These are phyloP conservation scores for Chionis minor DNA, from an alignment of 2,113 vertebrate species.

Conservation along the genomic window DNA sequence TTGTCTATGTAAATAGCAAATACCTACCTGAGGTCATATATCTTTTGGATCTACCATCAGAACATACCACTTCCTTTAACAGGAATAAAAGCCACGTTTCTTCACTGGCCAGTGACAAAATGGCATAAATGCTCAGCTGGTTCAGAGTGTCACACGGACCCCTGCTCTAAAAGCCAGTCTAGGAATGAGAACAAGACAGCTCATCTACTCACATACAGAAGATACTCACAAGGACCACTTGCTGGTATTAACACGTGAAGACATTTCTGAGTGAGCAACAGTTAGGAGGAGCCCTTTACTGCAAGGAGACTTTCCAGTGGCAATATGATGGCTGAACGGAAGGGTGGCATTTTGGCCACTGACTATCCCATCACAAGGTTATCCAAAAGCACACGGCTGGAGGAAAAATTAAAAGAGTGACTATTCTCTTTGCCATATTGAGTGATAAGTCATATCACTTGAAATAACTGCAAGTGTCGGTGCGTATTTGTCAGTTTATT, in stretches of 20 bases:
- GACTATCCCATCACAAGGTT: not conserved
- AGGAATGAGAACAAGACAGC: not conserved
- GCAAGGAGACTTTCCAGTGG: not conserved
- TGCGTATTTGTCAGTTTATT: not conserved
- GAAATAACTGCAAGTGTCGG: not conserved
- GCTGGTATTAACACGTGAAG: not conserved
- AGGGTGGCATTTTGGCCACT: not conserved
- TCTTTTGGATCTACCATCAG: not conserved
- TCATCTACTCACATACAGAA: not conserved
- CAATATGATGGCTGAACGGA: not conserved
- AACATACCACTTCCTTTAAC: not conserved
- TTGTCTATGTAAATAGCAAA: conserved; percentile 9
- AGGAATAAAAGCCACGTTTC: not conserved
- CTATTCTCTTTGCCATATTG: not conserved
- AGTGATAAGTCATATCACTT: not conserved
- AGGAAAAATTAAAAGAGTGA: not conserved
- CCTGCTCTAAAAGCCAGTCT: not conserved
- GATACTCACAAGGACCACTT: not conserved
- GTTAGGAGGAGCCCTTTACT: not conserved
- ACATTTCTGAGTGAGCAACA: not conserved
- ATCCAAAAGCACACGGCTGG: not conserved
- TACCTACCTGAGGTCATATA: not conserved
- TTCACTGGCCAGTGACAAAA: not conserved
- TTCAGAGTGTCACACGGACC: not conserved
- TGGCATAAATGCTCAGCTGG: not conserved